phyloP scores from a whole-genome alignment of 2,797 vertebrate species.

The Phataginus tricuspis region DNA sequence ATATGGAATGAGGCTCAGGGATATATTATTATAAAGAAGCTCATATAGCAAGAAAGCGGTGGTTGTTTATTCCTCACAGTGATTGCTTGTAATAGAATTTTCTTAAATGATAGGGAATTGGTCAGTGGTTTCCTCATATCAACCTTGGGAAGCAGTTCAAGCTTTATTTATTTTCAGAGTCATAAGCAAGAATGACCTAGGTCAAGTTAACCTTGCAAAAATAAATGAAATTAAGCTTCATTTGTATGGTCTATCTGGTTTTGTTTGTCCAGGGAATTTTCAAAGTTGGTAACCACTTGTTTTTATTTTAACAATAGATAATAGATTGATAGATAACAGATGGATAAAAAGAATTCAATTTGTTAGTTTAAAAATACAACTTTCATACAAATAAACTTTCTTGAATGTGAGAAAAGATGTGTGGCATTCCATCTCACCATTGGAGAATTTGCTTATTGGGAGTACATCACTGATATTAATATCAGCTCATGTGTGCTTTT shows the following conservation, averaged over 20 bases:
- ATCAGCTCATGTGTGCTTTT: not conserved
- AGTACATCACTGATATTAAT: not conserved
- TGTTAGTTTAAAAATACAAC: not conserved
- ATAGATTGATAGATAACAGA: not conserved
- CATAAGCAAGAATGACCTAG: not conserved
- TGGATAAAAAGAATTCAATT: not conserved
- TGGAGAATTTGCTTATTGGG: not conserved
- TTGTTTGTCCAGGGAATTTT: not conserved
- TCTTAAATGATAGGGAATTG: not conserved
- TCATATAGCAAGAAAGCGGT: not conserved
- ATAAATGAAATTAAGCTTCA: not conserved
- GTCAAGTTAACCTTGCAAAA: not conserved
- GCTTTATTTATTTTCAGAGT: not conserved
- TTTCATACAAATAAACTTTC: not conserved
- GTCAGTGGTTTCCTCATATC: not conserved
- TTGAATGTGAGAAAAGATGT: not conserved
- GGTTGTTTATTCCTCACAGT: not conserved
- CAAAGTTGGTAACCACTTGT: not conserved
- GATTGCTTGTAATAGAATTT: not conserved
- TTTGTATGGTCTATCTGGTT: not conserved
- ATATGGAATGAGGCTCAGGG: not conserved
- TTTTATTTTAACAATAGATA: not conserved
- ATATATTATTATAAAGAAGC: not conserved
- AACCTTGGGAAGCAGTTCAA: not conserved
- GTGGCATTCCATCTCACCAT: not conserved